Conservation (phyloP, 2,888 invertebrate genomes). For the Chrysopilus asiliformis region DNA sequence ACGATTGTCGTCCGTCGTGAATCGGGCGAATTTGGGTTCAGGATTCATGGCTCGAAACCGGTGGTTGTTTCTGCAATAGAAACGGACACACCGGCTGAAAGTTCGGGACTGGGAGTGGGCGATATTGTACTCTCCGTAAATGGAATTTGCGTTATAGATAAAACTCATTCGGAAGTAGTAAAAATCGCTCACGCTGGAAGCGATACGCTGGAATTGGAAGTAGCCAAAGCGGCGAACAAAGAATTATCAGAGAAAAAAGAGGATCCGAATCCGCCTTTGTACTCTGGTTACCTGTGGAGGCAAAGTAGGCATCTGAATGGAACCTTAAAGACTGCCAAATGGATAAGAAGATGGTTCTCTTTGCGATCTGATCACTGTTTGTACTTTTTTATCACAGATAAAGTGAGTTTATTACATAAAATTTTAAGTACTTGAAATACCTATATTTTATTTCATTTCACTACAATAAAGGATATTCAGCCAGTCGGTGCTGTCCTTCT, state of each 20-base stretch:
- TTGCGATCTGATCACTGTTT: constrained; percentile 84
- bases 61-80: constrained; percentile 95
- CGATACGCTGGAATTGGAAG: constrained; percentile 73
- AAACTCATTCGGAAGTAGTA: constrained; percentile 87
- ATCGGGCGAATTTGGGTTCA: constrained; percentile 84
- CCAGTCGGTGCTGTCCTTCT: constrained; percentile 83
- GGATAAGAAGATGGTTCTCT: constrained; percentile 86
- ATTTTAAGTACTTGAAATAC: no score
- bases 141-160: constrained; percentile 79
- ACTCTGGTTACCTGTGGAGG: constrained; percentile 66
- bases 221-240: constrained; percentile 75
- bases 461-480: constrained; percentile 64
- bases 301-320: constrained; percentile 47
- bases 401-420: constrained; percentile 43
- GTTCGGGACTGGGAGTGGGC: constrained; percentile 82
- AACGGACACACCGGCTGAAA: constrained; percentile 85
- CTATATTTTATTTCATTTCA: no score
- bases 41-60: constrained; percentile 89
- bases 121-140: constrained; percentile 89
- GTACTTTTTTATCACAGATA: constrained; percentile 87
- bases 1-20: constrained; percentile 69
- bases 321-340: constrained; percentile 43
- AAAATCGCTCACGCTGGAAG: constrained; percentile 81
- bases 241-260: constrained; percentile 53
- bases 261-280: constrained; percentile 47